Conservation (phyloP, 2,113 vertebrate genomes). For the Saguinus midas region DNA sequence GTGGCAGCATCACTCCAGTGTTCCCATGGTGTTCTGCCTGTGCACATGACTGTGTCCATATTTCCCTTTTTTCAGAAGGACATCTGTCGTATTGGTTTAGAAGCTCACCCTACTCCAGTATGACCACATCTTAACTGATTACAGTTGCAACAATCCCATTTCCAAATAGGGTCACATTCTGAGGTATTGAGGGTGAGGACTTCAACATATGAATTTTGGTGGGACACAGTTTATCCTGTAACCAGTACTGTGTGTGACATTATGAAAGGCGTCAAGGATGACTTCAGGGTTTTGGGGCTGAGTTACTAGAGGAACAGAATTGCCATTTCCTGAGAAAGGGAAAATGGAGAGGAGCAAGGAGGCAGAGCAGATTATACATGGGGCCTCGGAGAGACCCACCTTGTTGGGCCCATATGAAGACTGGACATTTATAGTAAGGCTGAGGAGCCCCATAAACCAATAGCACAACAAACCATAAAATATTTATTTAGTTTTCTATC, state of each 20-base stretch:
- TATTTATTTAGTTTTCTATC: background rate
- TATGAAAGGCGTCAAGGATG: background rate
- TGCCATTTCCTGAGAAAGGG: background rate
- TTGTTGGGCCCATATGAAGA: background rate
- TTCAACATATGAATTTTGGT: background rate
- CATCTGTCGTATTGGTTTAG: background rate
- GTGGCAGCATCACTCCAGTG: too few relatives aligned
- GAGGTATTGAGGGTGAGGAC: background rate
- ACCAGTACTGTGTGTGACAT: background rate
- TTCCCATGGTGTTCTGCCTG: background rate
- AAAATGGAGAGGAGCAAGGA: background rate
- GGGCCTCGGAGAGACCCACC: accelerated
- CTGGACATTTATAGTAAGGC: background rate
- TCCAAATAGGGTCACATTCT: background rate
- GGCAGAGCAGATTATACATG: background rate
- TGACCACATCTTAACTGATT: background rate
- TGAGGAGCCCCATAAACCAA: background rate
- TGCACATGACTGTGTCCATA: background rate
- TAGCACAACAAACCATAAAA: background rate
- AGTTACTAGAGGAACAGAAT: background rate
- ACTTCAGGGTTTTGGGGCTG: background rate
- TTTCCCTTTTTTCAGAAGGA: background rate
- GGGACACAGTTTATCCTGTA: background rate
- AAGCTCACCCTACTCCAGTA: too few relatives aligned
- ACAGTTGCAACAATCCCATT: background rate